Conservation (phyloP, 2,113 vertebrate species). For the cat (Felis catus) region F.catus_Fca126_mat1.0 CM031425.1:9991501-9992000, state of each 20-base stretch:
- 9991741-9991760: not conserved
- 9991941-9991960: not conserved
- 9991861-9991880: not conserved
- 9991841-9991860: not conserved
- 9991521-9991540: not conserved
- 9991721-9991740: not conserved
- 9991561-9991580: not conserved
- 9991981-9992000: not conserved
- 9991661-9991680: not conserved
- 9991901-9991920: not conserved
- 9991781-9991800: no score
- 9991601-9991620: not conserved
- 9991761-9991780: not conserved
- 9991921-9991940: not conserved
- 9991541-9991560: not conserved
- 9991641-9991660: not conserved
- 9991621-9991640: not conserved
- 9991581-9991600: not conserved
- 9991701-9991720: not conserved
- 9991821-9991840: accelerated
- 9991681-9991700: not conserved
- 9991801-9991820: accelerated
- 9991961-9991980: not conserved
- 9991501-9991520: not conserved
- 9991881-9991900: not conserved